A percentile compares a stretch with the other conserved stretches of the same genome.
Evolutionary conservation across 2,113 vertebrate species (phyloP).

Genomic region (Mormoops blainvillei): DNA sequence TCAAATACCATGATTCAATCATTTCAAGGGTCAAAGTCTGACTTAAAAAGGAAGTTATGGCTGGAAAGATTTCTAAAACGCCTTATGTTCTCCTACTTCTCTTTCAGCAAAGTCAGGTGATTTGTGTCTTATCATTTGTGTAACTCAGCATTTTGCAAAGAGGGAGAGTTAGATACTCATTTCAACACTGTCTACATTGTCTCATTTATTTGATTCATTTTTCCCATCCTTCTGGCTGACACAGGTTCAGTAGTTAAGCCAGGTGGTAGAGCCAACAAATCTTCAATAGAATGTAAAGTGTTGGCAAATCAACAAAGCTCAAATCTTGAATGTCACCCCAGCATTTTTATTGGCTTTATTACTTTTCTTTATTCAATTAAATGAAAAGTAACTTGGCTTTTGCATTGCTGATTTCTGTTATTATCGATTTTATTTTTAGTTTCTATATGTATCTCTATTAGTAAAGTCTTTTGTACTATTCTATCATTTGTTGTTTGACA

Average conservation of each 20-base stretch:
- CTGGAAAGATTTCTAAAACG: not conserved
- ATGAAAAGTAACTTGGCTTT: not conserved
- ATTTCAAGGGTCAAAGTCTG: not conserved
- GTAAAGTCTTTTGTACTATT: not conserved
- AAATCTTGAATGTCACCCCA: not conserved
- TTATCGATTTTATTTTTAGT: not conserved
- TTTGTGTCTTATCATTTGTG: constrained; percentile 58
- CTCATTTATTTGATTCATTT: constrained; percentile 63
- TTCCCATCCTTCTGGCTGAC: constrained; percentile 46
- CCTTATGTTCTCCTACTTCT: not conserved
- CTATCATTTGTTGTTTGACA: not conserved
- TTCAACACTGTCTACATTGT: constrained; percentile 51
- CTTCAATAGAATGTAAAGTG: constrained; percentile 24
- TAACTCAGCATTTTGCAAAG: constrained; percentile 60
- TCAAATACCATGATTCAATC: not conserved
- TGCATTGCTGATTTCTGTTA: not conserved
- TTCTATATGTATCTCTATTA: not conserved
- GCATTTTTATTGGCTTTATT: not conserved
- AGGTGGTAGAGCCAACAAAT: constrained; percentile 39
- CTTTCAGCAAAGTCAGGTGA: constrained; percentile 31
- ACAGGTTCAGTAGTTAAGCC: constrained; percentile 31
- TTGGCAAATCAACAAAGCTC: constrained; percentile 22
- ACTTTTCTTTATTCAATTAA: not conserved
- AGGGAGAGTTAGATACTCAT: constrained; percentile 36
- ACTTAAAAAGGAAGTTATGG: not conserved